Evolutionary conservation across 2,797 vertebrate species (phyloP).

Genomic region (Remorina albescens): DNA sequence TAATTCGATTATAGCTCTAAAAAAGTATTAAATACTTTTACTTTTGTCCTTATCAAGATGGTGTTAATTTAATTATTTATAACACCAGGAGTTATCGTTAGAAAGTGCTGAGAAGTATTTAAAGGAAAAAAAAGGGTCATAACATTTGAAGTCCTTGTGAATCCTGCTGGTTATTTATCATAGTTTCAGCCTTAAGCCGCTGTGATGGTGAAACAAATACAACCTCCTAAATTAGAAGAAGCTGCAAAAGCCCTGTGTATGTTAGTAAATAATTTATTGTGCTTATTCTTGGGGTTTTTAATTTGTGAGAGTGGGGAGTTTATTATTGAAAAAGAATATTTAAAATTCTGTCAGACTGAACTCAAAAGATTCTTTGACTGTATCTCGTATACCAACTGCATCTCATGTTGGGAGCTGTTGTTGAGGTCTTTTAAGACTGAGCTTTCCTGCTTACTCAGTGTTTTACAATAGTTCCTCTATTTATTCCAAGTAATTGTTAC

Average conservation of each 20-base stretch:
- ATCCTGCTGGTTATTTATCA: neutral
- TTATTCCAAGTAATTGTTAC: constrained; percentile 12
- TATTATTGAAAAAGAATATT: constrained; percentile 1
- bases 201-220: neutral
- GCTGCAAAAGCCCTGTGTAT: neutral
- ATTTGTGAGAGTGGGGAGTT: neutral
- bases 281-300: constrained; percentile 30
- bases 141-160: neutral
- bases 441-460: neutral
- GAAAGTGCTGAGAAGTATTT: too few relatives aligned
- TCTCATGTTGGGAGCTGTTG: neutral
- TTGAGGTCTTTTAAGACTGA: neutral
- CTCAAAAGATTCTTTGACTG: neutral
- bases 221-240: neutral
- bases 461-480: constrained; percentile 24
- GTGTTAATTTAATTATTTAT: neutral
- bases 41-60: neutral
- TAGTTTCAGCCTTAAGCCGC: neutral
- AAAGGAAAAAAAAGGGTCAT: too few relatives aligned
- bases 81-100: neutral
- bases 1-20: neutral
- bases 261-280: neutral
- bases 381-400: neutral
- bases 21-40: neutral
- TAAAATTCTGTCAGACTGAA: constrained; percentile 9